These are phyloP conservation scores for Neodiprion lecontei DNA, from an alignment of 1,140 invertebrate species.

Conservation along the genomic window DNA sequence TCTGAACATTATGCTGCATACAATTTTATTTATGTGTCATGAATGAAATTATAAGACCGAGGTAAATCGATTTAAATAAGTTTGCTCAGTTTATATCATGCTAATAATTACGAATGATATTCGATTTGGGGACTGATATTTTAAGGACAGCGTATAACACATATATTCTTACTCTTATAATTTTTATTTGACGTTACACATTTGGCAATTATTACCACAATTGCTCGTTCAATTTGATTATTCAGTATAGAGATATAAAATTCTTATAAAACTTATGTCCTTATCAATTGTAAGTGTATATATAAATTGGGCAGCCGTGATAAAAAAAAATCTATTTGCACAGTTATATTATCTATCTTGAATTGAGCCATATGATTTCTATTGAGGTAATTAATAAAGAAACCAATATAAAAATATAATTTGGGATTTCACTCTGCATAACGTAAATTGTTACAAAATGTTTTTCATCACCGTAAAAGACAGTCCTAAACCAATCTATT, in stretches of 20 bases:
- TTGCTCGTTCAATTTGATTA: not conserved
- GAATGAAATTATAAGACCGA: not conserved
- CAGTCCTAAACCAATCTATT: too few relatives aligned
- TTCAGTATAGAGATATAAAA: not conserved
- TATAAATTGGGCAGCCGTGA: not conserved
- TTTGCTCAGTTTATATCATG: constrained; percentile 5
- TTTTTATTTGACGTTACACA: too few relatives aligned
- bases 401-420: not conserved
- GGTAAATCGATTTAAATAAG: not conserved
- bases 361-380: not conserved
- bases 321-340: not conserved
- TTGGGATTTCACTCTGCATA: too few relatives aligned
- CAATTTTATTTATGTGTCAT: not conserved
- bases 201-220: not conserved
- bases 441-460: too few relatives aligned
- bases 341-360: constrained; percentile 27
- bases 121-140: too few relatives aligned
- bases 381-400: not conserved
- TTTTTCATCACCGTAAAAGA: too few relatives aligned
- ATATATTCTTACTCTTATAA: too few relatives aligned
- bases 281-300: not conserved
- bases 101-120: not conserved
- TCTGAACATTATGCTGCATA: not conserved
- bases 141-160: too few relatives aligned
- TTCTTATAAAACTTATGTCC: not conserved